A percentile compares a stretch with the other conserved stretches of the same genome.
These are phyloP conservation scores for Otus scops DNA, from an alignment of 2,797 vertebrate genomes.

Conservation along the genomic window DNA sequence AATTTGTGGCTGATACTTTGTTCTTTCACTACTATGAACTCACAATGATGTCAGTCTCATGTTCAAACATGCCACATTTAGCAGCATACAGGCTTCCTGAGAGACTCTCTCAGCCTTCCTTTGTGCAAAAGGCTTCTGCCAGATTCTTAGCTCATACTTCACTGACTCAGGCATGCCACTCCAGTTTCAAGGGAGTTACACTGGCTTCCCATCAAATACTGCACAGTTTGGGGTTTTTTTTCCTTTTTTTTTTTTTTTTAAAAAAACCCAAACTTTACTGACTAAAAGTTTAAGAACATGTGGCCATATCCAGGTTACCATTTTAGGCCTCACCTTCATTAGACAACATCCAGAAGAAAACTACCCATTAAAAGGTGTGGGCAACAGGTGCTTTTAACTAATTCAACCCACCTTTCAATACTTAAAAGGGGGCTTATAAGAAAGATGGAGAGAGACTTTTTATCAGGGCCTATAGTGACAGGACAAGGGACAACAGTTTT, in stretches of 20 bases:
- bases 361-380: neutral
- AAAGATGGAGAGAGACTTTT: neutral
- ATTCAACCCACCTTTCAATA: neutral
- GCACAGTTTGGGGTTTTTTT: neutral
- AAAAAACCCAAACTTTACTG: neutral
- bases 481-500: neutral
- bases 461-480: neutral
- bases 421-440: neutral
- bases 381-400: neutral
- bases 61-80: slow-evolving; percentile 64
- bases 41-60: slow-evolving; percentile 62
- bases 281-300: neutral
- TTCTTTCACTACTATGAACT: slow-evolving; percentile 64
- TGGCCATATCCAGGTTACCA: neutral
- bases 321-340: neutral
- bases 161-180: slow-evolving; percentile 52
- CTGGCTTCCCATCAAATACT: slow-evolving; percentile 39
- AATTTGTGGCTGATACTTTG: slow-evolving; percentile 63
- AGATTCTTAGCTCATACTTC: slow-evolving; percentile 57
- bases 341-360: neutral
- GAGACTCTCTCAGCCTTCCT: slow-evolving; percentile 61
- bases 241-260: neutral
- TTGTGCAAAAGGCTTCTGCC: slow-evolving; percentile 57
- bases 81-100: slow-evolving; percentile 25
- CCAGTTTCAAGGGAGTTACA: slow-evolving; percentile 53